These are phyloP conservation scores for Engystomops pustulosus DNA, from an alignment of 2,113 vertebrate species.

Conservation along the genomic window DNA sequence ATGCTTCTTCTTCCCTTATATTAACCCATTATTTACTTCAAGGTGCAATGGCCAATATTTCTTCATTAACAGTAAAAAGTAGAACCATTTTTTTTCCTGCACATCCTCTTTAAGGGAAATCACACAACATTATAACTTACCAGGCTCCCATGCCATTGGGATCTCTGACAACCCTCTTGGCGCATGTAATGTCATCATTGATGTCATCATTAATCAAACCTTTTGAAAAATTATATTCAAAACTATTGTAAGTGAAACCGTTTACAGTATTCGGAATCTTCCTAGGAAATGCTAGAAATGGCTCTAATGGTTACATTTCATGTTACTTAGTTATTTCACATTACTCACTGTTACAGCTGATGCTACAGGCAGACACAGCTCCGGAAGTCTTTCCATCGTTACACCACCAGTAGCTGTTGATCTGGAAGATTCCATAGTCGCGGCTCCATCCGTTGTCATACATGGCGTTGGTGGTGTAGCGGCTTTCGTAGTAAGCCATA, in stretches of 20 bases:
- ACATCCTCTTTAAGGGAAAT: neutral
- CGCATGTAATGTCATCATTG: constrained; percentile 60
- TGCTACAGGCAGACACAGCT: neutral
- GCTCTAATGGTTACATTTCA: too few species aligned
- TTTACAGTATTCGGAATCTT: neutral
- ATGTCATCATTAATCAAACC: constrained; percentile 62
- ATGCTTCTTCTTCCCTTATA: neutral
- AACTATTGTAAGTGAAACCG: neutral
- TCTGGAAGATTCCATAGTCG: constrained; percentile 59
- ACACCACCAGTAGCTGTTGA: constrained; percentile 59
- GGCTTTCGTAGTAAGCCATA: constrained; percentile 69
- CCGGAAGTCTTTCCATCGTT: constrained; percentile 51
- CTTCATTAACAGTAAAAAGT: too few species aligned
- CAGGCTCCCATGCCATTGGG: constrained; percentile 65
- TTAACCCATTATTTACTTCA: neutral
- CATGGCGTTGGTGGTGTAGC: constrained; percentile 68
- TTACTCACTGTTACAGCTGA: constrained; percentile 50
- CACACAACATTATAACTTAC: constrained; percentile 48
- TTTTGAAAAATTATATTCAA: constrained; percentile 17
- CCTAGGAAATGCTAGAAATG: too few species aligned
- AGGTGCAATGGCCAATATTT: too few species aligned
- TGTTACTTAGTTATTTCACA: neutral
- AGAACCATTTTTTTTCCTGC: too few species aligned
- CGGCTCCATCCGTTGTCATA: constrained; percentile 54
- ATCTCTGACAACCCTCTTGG: constrained; percentile 65